Conservation (phyloP, 2,113 vertebrate species). For the Coreoperca whiteheadi region DNA sequence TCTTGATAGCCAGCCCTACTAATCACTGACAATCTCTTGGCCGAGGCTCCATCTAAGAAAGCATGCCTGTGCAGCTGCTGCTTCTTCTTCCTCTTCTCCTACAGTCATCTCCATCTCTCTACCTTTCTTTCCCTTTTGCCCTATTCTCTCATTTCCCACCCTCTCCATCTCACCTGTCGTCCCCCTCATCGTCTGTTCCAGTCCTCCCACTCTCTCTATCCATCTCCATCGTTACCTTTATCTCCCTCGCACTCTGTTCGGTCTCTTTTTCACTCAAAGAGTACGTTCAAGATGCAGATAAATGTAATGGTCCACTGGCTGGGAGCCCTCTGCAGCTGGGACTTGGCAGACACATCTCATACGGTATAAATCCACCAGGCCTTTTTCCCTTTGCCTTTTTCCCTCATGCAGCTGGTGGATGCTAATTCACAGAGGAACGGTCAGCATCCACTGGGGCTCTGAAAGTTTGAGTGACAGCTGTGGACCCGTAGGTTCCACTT, state of each 20-base stretch:
- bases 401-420: conserved; percentile 28
- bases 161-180: conserved; percentile 35
- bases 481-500: conserved; percentile 8
- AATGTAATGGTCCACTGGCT: conserved; percentile 56
- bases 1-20: not conserved
- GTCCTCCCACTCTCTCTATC: conserved; percentile 45
- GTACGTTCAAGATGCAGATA: conserved; percentile 56
- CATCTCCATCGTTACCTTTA: conserved; percentile 40
- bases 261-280: conserved; percentile 45
- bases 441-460: conserved; percentile 31
- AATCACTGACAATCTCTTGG: not conserved
- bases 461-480: conserved; percentile 54
- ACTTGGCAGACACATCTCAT: conserved; percentile 18
- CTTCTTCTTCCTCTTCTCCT: not conserved
- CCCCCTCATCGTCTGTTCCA: conserved; percentile 39
- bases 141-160: conserved; percentile 24
- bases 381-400: conserved; percentile 4
- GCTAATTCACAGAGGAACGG: conserved; percentile 38
- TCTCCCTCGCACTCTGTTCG: conserved; percentile 11
- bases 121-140: not conserved
- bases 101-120: conserved; percentile 32
- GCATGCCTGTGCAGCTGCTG: not conserved
- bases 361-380: conserved; percentile 18
- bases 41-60: not conserved
- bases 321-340: conserved; percentile 36